Base-by-base conservation (phyloP, 2,113 vertebrate genomes). In the Burhinus bistriatus region DNA sequence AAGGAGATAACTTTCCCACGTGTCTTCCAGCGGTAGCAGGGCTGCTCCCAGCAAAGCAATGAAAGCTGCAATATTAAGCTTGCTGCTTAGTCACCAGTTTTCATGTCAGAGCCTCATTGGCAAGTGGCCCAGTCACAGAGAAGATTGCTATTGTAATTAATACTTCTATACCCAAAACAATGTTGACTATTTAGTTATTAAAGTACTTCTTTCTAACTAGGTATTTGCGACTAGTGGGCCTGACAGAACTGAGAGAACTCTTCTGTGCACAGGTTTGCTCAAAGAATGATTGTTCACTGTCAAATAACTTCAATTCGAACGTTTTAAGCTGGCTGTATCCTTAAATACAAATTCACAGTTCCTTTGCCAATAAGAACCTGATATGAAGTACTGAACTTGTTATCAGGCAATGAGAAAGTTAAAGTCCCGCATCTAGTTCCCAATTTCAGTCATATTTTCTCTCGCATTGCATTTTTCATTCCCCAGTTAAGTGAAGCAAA, bases 71-170 rank as follows among this genome's bases (percentile, higher is more conserved):
- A 40, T 62, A 73, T 78, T 81, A 77, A 87, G 59, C 54, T 94
- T 84, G 58, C 57, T 92, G 79, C 79, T 96, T 87, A 71, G 23
- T 91, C 76, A 94, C 62, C 83, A 77, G 8, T 91, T 94, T 94
- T 89, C 81, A 61, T 19, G 18, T 44, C 64, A 92, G 36, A 86
- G 29, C 52, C 57, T 89, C 62, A n/a, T 3, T 88, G 87, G 83
- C 72, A 96, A 89, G 65, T 38, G n/a, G 77, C 84, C 77, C 77
- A 87, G 69, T 38, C 76, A 72, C 40, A 84, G 49, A 51, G 49
- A 51, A 51, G 64, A 89, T 18, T 65, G 34, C 9, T 38, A 73
- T 22, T 78, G 51, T 38, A 89, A 83, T 77, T 82, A 84, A 78
- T 81, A 84, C 42, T 77, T 64, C 76, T 83, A 29, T 20, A 77